Percentiles rank a stretch among this genome's conserved stretches.
These are phyloP conservation scores for Hydraecia micacea DNA, from an alignment of 2,888 invertebrate genomes.

Conservation along the genomic window DNA sequence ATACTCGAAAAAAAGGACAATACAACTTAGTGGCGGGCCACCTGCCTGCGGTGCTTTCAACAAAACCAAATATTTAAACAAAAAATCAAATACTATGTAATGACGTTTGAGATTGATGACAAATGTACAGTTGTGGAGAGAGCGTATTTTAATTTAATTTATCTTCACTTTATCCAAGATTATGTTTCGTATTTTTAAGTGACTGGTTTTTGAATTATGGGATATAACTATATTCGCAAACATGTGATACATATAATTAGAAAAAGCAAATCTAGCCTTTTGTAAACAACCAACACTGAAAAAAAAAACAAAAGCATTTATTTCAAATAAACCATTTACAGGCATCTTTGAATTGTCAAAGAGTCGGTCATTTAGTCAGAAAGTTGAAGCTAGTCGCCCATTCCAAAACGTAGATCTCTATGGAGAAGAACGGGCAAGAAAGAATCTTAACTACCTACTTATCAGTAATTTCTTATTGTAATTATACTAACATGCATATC, in stretches of 20 bases:
- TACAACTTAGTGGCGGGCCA: conserved; percentile 61
- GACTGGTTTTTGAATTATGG: background rate
- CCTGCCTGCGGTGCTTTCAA: conserved; percentile 76
- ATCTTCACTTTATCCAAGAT: background rate
- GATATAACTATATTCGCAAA: background rate
- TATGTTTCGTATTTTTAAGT: background rate
- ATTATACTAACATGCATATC: background rate
- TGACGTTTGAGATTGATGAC: conserved; percentile 77
- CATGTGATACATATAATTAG: background rate
- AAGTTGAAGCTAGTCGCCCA: too few relatives aligned
- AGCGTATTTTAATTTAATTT: background rate
- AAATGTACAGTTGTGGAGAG: conserved; percentile 60
- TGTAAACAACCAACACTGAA: too few relatives aligned
- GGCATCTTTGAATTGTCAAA: background rate
- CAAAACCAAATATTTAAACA: conserved; percentile 75
- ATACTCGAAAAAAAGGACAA: conserved; percentile 57
- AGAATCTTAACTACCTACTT: background rate
- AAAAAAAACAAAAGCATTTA: too few relatives aligned
- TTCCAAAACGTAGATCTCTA: too few relatives aligned
- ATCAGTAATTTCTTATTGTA: background rate
- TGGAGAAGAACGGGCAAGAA: background rate
- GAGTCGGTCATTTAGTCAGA: background rate
- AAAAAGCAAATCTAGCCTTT: background rate
- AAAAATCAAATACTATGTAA: conserved; percentile 75
- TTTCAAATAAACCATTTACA: too few relatives aligned